These are phyloP conservation scores for Philhelius pedissequus DNA, from an alignment of 2,888 invertebrate species.

Conservation along the genomic window DNA sequence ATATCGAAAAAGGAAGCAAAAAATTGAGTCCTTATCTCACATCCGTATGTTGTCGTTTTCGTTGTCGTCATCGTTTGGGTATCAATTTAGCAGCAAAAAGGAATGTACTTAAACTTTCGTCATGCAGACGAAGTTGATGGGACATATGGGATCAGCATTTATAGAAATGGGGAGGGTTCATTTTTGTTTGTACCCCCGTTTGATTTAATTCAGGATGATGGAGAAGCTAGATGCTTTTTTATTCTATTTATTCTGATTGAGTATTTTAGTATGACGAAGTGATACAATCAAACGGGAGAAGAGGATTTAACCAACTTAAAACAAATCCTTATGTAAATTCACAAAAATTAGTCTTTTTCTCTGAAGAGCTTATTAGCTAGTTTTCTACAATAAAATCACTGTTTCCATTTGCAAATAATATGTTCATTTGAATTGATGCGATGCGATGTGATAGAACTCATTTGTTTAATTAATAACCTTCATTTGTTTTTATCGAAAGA, in stretches of 20 bases:
- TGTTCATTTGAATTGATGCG: no score
- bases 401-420: no score
- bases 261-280: no score
- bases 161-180: not conserved
- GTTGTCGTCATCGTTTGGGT: not conserved
- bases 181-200: not conserved
- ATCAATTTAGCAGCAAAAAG: not conserved
- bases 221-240: not conserved
- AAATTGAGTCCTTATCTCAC: not conserved
- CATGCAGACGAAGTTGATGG: slow-evolving; percentile 1
- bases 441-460: no score
- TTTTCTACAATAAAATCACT: no score
- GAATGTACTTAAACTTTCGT: not conserved
- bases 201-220: not conserved
- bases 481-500: no score
- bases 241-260: not conserved
- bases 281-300: no score
- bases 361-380: no score
- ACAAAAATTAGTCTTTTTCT: no score
- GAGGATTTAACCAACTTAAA: no score
- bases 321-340: no score
- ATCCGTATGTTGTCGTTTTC: not conserved
- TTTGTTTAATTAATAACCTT: no score
- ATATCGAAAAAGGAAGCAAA: not conserved
- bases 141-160: slow-evolving; percentile 12